Base-by-base conservation (phyloP, 2,888 invertebrate genomes). In the Eremobia ochroleuca region DNA sequence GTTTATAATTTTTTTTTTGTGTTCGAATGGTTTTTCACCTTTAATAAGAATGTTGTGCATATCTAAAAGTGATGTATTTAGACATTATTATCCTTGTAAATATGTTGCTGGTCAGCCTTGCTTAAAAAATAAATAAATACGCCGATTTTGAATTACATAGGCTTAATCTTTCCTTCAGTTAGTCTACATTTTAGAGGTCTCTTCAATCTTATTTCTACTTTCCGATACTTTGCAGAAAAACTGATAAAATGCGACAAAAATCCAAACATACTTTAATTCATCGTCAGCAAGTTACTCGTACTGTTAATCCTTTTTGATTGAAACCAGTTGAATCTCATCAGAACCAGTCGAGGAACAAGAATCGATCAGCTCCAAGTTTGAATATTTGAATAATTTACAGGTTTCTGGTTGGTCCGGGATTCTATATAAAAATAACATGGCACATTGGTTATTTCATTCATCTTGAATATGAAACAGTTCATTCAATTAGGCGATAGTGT, bases 371-470 rank as follows among this genome's bases (percentile, higher is more conserved):
- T 82, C 77, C 68, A 82, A 86, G 78, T 85, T 83, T 72, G 87
- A 83, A 85, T 86, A 86, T 86, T 89, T 90, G 88, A 92, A 92
- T 92, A 89, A 91, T 91, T 92, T 85, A 90, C 83, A 70, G 67
- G 4, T 37, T 68, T 37, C n/a, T 68, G 34, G 83, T 79, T 75
- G 67, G 77, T 85, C 74, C 80, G 79, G 80, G 81, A 90, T 91
- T 91, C 83, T 85, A 84, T 86, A 69, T 85, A 89, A 89, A 91
- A 90, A 90, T 88, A 88, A 85, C 79, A 84, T 66, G 69, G 76
- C 25, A 83, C 79, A 77, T 83, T 83, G 73, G 65, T 81, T 80
- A 83, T 81, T 80, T 79, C n/a, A 82, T 70, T 80, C 62, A 67
- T 25, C 28, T 78, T 86, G 72, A 88, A 81, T 82, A 79, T 88